Evolutionary conservation across 2,888 invertebrate species (phyloP), one percentile per base, ranked within the genome.

Genomic region (Syrista parreyssii): DNA sequence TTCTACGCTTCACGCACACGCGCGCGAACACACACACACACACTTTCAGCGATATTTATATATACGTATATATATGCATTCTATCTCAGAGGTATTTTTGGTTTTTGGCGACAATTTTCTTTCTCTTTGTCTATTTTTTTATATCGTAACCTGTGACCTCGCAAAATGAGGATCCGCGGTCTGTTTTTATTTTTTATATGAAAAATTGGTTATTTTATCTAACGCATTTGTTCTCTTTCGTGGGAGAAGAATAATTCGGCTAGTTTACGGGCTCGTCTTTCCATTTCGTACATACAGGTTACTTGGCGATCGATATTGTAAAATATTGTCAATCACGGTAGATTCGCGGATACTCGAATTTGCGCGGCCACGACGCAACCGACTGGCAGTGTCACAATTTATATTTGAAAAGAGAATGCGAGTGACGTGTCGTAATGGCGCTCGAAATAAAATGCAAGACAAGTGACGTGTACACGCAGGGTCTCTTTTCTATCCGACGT

Each of bases 91-190:
- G 40, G 40, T 55, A 55, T 55, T 55, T 55, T 15, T 55, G 40
- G 23, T 55, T 55, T 6, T 55, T 6, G 1, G 78, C 40, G 75
- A 77, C 73, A 36, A 68, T 32, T 71, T 74, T 34, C 68, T 68
- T 73, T 68, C 33, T 34, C 40, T 32, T 23, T 68, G 55, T 72
- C 79, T 71, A 75, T 32, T 36, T 73, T 77, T 71, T 74, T 79
- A 71, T 74, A 68, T 78, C 73, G 68, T 15, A 73, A 75, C 40
- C 78, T 72, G 75, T 30, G 32, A 76, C 76, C 35, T 78, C 68
- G 73, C 32, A 12, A 79, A 75, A 75, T 80, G 71, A 75, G 74
- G 68, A 55, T 68, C 72, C 55, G 71, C 73, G 75, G 71, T 68
- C 23, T 76, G 71, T 31, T 30, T 30, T n/a, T 35, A 31, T 35